Conservation (phyloP, 2,797 vertebrate genomes). For the Smutsia temminckii region DNA sequence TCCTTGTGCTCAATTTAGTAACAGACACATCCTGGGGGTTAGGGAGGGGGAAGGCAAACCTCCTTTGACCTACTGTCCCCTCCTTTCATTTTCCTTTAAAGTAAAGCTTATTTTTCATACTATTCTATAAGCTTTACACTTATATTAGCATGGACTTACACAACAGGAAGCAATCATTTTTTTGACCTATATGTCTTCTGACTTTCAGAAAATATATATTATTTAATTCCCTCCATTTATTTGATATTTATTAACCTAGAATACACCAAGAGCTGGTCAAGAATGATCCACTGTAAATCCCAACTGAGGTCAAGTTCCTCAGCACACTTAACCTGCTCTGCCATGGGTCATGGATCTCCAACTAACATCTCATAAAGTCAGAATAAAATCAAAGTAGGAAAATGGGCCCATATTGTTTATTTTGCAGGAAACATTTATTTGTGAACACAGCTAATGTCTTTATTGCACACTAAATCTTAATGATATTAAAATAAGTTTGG, state of each 20-base stretch:
- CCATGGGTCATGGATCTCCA: neutral
- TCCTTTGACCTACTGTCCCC: neutral
- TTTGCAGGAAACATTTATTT: neutral
- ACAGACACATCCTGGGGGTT: neutral
- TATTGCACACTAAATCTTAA: neutral
- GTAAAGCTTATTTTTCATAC: neutral
- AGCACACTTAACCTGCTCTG: neutral
- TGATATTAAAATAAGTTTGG: neutral
- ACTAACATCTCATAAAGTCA: neutral
- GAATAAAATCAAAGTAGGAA: neutral
- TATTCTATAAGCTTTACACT: neutral
- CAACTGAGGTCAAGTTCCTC: neutral
- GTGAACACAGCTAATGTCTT: neutral
- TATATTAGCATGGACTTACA: neutral
- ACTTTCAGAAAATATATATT: neutral
- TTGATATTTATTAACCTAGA: neutral
- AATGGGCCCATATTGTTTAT: neutral
- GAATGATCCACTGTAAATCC: neutral
- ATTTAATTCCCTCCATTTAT: neutral
- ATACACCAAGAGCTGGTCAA: neutral
- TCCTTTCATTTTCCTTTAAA: neutral
- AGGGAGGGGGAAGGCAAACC: neutral
- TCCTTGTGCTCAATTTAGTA: neutral
- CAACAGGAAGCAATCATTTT: neutral
- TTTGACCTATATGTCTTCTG: neutral